phyloP scores from a whole-genome alignment of 2,113 vertebrate species.

The Andinoacara biseriatus region DNA sequence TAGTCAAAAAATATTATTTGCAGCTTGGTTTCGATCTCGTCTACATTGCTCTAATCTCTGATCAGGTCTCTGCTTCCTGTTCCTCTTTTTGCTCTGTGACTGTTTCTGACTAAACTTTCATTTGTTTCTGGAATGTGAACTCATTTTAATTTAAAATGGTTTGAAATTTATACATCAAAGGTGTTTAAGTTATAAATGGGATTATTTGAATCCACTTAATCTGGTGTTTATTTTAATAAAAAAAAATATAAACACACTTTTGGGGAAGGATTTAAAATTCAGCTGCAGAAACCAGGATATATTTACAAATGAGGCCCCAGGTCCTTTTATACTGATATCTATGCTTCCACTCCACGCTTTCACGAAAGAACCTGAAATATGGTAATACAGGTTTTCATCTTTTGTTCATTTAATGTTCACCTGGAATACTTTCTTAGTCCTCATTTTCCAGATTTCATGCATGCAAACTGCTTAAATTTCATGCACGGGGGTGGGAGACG shows the following conservation, averaged over 20 bases:
- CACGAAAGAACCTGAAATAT: not conserved
- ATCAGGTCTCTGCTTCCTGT: too few relatives aligned
- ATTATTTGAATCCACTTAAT: too few relatives aligned
- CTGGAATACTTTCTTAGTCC: not conserved
- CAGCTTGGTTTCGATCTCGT: too few relatives aligned
- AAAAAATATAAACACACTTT: not conserved
- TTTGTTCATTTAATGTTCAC: slow-evolving; percentile 8
- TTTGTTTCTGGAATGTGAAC: too few relatives aligned
- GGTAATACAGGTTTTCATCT: not conserved
- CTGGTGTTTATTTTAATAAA: too few relatives aligned
- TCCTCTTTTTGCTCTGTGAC: too few relatives aligned
- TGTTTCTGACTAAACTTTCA: too few relatives aligned
- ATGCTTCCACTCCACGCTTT: not conserved
- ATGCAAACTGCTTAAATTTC: not conserved
- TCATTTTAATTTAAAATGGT: too few relatives aligned
- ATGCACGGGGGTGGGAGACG: not conserved
- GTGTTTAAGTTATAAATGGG: too few relatives aligned
- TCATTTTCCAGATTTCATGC: not conserved
- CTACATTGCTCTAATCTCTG: too few relatives aligned
- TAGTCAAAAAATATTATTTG: too few relatives aligned
- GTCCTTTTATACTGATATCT: not conserved
- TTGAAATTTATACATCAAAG: too few relatives aligned
- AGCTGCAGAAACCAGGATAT: not conserved
- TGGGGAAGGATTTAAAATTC: not conserved
- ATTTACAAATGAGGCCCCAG: not conserved